Base-by-base conservation (phyloP, 2,888 invertebrate species). In the Lochmaea crataegi region DNA sequence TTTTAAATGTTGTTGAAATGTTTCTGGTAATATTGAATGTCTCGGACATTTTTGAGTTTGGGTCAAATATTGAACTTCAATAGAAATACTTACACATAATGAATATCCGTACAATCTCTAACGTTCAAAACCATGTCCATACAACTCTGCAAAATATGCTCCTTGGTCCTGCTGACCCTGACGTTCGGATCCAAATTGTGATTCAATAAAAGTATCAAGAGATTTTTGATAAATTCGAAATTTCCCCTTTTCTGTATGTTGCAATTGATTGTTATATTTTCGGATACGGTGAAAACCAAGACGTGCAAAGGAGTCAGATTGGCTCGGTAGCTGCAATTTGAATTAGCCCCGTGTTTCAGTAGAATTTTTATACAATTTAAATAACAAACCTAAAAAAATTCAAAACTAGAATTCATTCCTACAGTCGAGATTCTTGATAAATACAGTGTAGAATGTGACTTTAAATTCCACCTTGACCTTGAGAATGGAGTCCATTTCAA, bases 41-140 rank as follows among this genome's bases (percentile, higher is more conserved):
- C n/a, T n/a, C n/a, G n/a, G n/a, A n/a, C n/a, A n/a, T n/a, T n/a
- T n/a, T 3, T 12, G 38, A 2, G 32, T 60, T n/a, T n/a, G 3
- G 7, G 11, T 12, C 41, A 26, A 18, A 12, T 14, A 11, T 26
- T 12, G 18, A 45, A 42, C 10, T n/a, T 2, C 26, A 14, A 65
- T 65, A 45, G 26, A 58, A 26, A 16, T 48, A 53, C 70, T 70
- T 70, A 68, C 69, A 94, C 91, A 83, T 92, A 91, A 77, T 90
- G 88, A 81, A 94, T 90, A 83, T 94, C 94, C 66, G 88, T 87
- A 71, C 91, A 90, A 72, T 89, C 90, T 57, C 92, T 88, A 45
- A 93, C 92, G 82, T 91, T 91, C 82, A 91, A 91, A 63, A 93
- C 91, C 90, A 94, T 91, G 81, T 91, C 91, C 87, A 91, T 89